These are phyloP conservation scores for Brachypteracias leptosomus DNA, from an alignment of 2,113 vertebrate species.

Conservation along the genomic window DNA sequence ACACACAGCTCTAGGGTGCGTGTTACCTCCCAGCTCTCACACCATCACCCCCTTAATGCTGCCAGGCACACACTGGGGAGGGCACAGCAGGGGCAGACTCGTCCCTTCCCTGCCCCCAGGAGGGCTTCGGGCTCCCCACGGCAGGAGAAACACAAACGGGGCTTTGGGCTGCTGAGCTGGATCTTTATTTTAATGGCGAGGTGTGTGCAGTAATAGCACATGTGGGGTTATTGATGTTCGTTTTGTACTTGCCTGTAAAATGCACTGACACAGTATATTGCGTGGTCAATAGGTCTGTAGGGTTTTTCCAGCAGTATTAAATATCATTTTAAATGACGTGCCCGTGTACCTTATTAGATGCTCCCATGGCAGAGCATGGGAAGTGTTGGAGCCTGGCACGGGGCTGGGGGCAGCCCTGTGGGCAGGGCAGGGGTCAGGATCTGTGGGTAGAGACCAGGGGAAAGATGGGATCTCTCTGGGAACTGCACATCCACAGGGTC, in stretches of 20 bases:
- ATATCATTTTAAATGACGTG: constrained; percentile 12
- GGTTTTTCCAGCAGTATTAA: constrained; percentile 36
- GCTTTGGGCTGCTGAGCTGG: not conserved
- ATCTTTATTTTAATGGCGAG: constrained; percentile 23
- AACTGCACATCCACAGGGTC: rapidly evolving
- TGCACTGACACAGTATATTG: constrained; percentile 45
- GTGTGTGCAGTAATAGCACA: not conserved
- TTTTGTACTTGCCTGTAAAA: constrained; percentile 44
- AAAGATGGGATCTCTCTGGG: rapidly evolving
- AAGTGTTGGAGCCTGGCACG: rapidly evolving
- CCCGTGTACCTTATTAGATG: not conserved
- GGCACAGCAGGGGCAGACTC: not conserved
- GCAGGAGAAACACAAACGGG: not conserved
- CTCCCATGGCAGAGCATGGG: not conserved
- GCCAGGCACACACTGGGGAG: rapidly evolving
- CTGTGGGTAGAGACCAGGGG: not conserved
- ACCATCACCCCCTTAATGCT: not conserved
- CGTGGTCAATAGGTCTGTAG: not conserved
- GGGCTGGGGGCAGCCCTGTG: not conserved
- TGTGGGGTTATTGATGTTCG: constrained; percentile 43
- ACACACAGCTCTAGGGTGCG: rapidly evolving
- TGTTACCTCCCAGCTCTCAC: not conserved
- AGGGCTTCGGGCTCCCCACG: not conserved
- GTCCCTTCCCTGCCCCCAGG: not conserved
- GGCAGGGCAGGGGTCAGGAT: rapidly evolving